Evolutionary conservation across 2,888 invertebrate genomes (phyloP).

Genomic region (Cryptus armator): DNA sequence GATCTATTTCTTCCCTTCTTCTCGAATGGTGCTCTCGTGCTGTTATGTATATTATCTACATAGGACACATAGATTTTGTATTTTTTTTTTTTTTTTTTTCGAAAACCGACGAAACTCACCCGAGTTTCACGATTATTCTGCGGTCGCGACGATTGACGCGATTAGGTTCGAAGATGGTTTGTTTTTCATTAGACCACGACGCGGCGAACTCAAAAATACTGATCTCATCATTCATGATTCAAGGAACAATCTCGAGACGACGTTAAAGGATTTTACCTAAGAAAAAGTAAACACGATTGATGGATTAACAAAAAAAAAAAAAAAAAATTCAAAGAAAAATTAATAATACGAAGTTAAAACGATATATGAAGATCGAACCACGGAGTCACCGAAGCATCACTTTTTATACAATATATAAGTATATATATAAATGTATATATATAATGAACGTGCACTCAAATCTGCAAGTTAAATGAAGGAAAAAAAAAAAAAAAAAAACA

Average conservation of each 20-base stretch:
- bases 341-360: conserved; percentile 32
- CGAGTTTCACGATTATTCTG: conserved; percentile 27
- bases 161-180: neutral
- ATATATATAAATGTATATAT: neutral
- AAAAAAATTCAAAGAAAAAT: conserved; percentile 1
- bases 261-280: conserved; percentile 42
- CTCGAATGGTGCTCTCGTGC: conserved; percentile 41
- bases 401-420: conserved; percentile 3
- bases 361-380: conserved; percentile 13
- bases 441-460: neutral
- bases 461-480: conserved; percentile 30
- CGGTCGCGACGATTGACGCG: neutral
- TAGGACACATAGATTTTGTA: conserved; percentile 35
- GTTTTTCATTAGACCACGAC: conserved; percentile 16
- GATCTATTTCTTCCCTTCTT: conserved; percentile 23
- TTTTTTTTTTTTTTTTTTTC: conserved; percentile 38
- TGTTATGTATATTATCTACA: conserved; percentile 69
- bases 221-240: conserved; percentile 25
- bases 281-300: conserved; percentile 4
- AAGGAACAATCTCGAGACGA: conserved; percentile 44
- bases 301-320: neutral
- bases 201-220: conserved; percentile 42
- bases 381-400: conserved; percentile 21
- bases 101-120: conserved; percentile 53
- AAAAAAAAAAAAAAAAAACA: no score